Evolutionary conservation across 2,888 invertebrate genomes (phyloP).

Genomic region (Torymus texanus): DNA sequence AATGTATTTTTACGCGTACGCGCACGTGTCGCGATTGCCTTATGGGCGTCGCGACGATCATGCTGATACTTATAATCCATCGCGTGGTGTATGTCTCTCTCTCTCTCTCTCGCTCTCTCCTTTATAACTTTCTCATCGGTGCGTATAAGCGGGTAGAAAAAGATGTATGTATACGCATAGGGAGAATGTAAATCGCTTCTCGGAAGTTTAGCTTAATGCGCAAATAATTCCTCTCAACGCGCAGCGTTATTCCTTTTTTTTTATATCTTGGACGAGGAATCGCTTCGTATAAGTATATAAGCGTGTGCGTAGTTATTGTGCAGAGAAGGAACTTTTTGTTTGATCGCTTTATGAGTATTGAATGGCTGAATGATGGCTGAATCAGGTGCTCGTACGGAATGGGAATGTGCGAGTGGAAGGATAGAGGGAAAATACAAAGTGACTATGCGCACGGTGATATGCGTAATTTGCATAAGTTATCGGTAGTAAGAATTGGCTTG

Average conservation of each 20-base stretch:
- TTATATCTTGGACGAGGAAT: too few species aligned
- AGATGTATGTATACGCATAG: background rate
- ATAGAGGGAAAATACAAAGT: too few species aligned
- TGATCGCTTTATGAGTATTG: background rate
- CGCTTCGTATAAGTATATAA: too few species aligned
- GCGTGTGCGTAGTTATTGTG: background rate
- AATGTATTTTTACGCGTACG: constrained; percentile 70
- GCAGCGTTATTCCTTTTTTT: too few species aligned
- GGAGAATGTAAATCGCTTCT: constrained; percentile 47
- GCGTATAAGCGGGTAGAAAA: too few species aligned
- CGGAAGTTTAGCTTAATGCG: constrained; percentile 18
- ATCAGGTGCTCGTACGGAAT: background rate
- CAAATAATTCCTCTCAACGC: constrained; percentile 10
- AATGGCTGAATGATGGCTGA: background rate
- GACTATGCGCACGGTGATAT: too few species aligned
- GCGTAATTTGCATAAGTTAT: too few species aligned
- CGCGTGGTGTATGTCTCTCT: background rate
- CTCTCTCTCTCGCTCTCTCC: background rate
- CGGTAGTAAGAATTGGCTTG: too few species aligned
- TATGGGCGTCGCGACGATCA: constrained; percentile 57
- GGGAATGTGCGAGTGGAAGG: background rate
- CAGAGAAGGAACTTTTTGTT: background rate
- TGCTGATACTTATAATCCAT: background rate
- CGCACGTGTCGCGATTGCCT: constrained; percentile 73
- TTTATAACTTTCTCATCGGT: too few species aligned